These are phyloP conservation scores for Clarias pachynema DNA, from an alignment of 2,797 vertebrate species.

Conservation along the genomic window DNA sequence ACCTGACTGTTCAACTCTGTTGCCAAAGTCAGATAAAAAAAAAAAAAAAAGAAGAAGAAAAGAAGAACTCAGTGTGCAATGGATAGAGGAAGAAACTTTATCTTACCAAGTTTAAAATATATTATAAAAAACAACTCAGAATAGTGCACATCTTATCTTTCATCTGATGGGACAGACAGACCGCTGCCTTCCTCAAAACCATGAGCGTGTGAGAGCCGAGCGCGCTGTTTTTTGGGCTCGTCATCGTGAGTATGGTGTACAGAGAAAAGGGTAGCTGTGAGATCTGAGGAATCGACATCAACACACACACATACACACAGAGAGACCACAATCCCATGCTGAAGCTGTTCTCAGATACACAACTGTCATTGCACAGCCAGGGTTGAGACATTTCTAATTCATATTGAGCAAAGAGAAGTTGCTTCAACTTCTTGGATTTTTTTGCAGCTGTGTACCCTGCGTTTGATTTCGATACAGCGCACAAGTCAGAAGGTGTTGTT, in stretches of 20 bases:
- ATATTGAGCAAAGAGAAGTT: conserved; percentile 43
- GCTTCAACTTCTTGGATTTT: conserved; percentile 10
- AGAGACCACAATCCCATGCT: conserved; percentile 43
- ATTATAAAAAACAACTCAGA: background rate
- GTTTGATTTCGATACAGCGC: background rate
- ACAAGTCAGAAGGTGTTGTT: background rate
- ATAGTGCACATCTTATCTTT: conserved; percentile 44
- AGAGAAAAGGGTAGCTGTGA: conserved; percentile 56
- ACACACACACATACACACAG: background rate
- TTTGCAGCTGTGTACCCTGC: background rate
- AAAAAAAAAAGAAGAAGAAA: conserved; percentile 17
- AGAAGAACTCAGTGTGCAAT: conserved; percentile 38
- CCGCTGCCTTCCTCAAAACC: conserved; percentile 19
- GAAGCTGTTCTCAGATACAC: conserved; percentile 43
- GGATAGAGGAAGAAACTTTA: conserved; percentile 43
- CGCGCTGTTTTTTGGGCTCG: conserved; percentile 33
- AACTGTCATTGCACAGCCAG: conserved; percentile 22
- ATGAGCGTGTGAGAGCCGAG: conserved; percentile 20
- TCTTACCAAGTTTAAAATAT: conserved; percentile 30
- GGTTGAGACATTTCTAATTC: conserved; percentile 45
- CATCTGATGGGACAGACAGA: conserved; percentile 44
- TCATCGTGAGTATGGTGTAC: conserved; percentile 54
- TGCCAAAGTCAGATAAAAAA: conserved; percentile 4
- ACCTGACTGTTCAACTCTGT: background rate
- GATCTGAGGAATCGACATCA: background rate